phyloP scores from a whole-genome alignment of 2,888 invertebrate genomes.

The Leptinotarsa juncta region DNA sequence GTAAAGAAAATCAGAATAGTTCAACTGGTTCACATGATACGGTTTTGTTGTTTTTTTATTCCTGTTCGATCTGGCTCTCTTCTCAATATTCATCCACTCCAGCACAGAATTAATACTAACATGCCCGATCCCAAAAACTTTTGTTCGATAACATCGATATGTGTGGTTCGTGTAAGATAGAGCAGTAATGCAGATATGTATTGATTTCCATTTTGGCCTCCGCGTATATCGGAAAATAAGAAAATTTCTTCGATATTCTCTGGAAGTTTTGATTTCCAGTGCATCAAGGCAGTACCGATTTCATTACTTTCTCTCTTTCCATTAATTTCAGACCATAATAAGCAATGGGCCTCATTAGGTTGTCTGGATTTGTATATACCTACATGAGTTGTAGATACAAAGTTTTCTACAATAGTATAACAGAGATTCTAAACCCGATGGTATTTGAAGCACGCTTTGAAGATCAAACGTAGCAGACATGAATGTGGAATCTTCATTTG shows the following conservation, averaged over 20 bases:
- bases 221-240: neutral
- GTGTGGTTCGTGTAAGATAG: neutral
- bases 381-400: too few relatives aligned
- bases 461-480: too few relatives aligned
- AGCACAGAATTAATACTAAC: neutral
- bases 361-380: too few relatives aligned
- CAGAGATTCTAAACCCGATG: too few relatives aligned
- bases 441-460: too few relatives aligned
- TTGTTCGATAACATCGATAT: neutral
- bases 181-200: neutral
- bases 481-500: too few relatives aligned
- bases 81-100: neutral
- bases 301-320: neutral
- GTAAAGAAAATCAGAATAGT: neutral
- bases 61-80: neutral
- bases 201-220: neutral
- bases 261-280: neutral
- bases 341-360: too few relatives aligned
- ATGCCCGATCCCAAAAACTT: too few relatives aligned
- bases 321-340: neutral
- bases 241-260: neutral
- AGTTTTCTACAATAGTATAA: too few relatives aligned
- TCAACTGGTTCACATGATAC: neutral
- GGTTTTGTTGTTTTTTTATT: neutral
- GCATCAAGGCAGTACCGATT: neutral